Evolutionary conservation across 1,140 invertebrate species (phyloP).

Genomic region (Ceratina japonica): DNA sequence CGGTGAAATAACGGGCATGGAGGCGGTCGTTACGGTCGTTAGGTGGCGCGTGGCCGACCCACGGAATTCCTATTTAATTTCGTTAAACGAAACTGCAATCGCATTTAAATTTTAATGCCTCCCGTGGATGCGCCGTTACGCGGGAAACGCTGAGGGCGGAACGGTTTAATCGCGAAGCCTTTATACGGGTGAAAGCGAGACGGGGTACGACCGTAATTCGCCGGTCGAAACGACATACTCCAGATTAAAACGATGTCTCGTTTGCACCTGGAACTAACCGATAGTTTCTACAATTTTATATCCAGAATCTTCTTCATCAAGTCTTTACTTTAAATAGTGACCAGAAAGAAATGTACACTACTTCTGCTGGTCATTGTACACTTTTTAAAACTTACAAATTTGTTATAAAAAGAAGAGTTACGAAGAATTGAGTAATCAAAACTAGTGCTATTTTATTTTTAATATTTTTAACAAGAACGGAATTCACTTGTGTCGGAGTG

Average conservation of each 20-base stretch:
- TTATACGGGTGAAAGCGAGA: constrained; percentile 16
- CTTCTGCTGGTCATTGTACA: too few species aligned
- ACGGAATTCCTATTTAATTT: constrained; percentile 45
- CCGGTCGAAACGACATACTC: neutral
- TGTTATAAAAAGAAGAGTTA: too few species aligned
- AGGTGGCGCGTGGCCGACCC: neutral
- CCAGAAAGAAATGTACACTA: too few species aligned
- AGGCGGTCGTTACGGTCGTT: constrained; percentile 37
- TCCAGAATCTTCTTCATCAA: neutral
- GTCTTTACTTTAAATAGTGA: too few species aligned
- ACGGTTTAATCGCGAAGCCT: constrained; percentile 35
- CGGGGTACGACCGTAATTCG: constrained; percentile 15
- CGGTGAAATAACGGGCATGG: constrained; percentile 21
- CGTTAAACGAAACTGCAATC: constrained; percentile 44
- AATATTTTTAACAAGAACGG: neutral
- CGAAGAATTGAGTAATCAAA: too few species aligned
- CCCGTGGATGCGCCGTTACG: constrained; percentile 11
- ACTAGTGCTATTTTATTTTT: neutral
- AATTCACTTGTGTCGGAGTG: neutral
- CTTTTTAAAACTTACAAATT: too few species aligned
- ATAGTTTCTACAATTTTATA: neutral
- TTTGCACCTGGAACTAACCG: neutral
- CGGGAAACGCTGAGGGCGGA: constrained; percentile 5
- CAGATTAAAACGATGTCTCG: constrained; percentile 16
- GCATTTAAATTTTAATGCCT: constrained; percentile 42